Percentiles rank a stretch among this genome's conserved stretches.
Evolutionary conservation across 2,113 vertebrate genomes (phyloP).

Genomic region (Nothobranchius furzeri): DNA sequence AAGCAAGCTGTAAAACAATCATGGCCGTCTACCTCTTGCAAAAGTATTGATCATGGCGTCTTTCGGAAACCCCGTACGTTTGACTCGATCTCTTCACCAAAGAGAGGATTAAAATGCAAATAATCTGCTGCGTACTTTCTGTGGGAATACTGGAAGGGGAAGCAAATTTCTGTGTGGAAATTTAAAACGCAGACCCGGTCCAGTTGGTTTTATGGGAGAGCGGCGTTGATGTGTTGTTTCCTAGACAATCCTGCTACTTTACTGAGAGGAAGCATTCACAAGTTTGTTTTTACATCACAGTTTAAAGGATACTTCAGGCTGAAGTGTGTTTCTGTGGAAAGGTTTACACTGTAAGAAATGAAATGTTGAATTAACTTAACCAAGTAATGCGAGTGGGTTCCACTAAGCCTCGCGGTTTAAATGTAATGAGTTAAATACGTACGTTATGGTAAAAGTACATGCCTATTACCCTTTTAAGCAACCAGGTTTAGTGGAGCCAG

Average conservation of each 20-base stretch:
- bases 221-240: constrained; percentile 41
- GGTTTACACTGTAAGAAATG: too few species aligned
- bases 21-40: constrained; percentile 61
- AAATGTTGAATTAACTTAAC: too few species aligned
- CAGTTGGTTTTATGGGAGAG: constrained; percentile 5
- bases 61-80: constrained; percentile 19
- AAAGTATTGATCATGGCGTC: constrained; percentile 20
- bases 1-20: constrained; percentile 36
- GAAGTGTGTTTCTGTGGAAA: too few species aligned
- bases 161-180: constrained; percentile 29
- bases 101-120: constrained; percentile 3
- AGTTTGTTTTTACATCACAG: too few species aligned
- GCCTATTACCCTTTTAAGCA: too few species aligned
- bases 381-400: too few species aligned
- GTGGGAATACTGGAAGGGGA: background rate
- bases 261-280: background rate
- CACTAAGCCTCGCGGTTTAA: too few species aligned
- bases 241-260: constrained; percentile 59
- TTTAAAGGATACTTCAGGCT: too few species aligned
- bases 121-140: background rate
- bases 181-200: constrained; percentile 3
- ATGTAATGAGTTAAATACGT: too few species aligned
- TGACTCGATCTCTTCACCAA: background rate
- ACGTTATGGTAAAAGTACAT: too few species aligned
- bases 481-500: too few species aligned